Conservation (phyloP, 2,797 vertebrate species). For the Myotis planiceps region DNA sequence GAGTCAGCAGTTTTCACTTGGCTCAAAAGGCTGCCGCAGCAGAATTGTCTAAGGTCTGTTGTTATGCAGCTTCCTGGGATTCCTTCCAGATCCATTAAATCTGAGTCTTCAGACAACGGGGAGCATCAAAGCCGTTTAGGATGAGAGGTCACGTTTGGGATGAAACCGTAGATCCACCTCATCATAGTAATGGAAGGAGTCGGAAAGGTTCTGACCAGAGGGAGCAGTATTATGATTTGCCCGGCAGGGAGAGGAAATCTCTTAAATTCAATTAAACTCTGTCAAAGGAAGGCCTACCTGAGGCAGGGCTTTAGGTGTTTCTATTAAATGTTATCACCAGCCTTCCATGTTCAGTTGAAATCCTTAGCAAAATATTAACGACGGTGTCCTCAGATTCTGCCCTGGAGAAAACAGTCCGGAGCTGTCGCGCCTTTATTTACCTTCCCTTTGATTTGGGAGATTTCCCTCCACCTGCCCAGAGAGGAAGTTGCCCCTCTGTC, state of each 20-base stretch:
- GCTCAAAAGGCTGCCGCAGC: neutral
- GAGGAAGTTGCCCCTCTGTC: neutral
- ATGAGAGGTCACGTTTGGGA: neutral
- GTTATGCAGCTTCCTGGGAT: neutral
- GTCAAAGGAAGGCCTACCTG: neutral
- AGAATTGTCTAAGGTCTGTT: neutral
- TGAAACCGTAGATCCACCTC: neutral
- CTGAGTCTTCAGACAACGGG: neutral
- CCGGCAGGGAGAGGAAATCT: neutral
- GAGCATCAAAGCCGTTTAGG: neutral
- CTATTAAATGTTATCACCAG: neutral
- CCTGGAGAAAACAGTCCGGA: neutral
- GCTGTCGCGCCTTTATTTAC: neutral
- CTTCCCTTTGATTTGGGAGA: neutral
- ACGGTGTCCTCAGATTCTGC: neutral
- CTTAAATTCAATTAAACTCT: neutral
- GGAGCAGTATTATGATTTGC: neutral
- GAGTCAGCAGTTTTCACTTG: neutral
- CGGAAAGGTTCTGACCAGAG: neutral
- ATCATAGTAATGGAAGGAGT: neutral
- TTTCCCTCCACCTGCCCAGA: neutral
- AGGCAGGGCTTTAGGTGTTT: neutral
- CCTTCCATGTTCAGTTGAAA: neutral
- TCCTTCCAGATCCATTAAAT: neutral
- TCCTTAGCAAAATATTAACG: neutral